phyloP scores from a whole-genome alignment of 2,797 vertebrate species.

The Thamnophis elegans region DNA sequence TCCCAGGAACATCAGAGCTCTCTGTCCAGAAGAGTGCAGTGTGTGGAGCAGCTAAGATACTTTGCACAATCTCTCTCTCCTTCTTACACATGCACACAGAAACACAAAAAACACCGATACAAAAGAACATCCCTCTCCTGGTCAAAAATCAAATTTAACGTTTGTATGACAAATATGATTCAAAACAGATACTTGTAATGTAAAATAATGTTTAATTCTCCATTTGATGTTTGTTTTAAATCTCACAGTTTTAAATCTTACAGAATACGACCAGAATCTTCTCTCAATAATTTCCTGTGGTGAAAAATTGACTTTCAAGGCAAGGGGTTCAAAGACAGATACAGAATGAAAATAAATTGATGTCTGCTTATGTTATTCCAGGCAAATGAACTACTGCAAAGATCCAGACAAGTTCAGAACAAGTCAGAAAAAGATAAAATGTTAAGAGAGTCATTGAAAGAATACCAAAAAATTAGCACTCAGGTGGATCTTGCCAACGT shows the following conservation, averaged over 20 bases:
- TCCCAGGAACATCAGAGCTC: not conserved
- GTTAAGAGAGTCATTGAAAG: slow-evolving; percentile 87
- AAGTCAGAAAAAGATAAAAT: slow-evolving; percentile 89
- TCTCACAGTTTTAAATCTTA: not conserved
- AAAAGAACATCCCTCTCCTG: not conserved
- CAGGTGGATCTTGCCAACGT: slow-evolving; percentile 92
- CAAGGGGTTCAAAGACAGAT: not conserved
- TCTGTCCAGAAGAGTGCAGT: not conserved
- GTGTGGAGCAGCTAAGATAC: not conserved
- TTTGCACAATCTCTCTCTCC: not conserved
- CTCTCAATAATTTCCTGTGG: not conserved
- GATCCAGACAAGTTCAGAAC: slow-evolving; percentile 88
- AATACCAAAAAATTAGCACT: slow-evolving; percentile 95
- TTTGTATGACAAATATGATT: not conserved
- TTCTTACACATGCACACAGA: not conserved
- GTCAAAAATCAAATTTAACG: not conserved
- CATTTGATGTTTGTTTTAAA: not conserved
- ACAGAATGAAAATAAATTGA: not conserved
- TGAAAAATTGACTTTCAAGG: not conserved
- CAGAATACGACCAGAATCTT: not conserved
- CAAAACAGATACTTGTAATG: not conserved
- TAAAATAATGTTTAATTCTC: not conserved
- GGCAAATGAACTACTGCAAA: slow-evolving; percentile 96
- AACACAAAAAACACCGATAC: not conserved
- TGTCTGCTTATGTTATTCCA: slow-evolving; percentile 59